phyloP scores from a whole-genome alignment of 2,797 vertebrate species.

The Sarcoramphus papa region DNA sequence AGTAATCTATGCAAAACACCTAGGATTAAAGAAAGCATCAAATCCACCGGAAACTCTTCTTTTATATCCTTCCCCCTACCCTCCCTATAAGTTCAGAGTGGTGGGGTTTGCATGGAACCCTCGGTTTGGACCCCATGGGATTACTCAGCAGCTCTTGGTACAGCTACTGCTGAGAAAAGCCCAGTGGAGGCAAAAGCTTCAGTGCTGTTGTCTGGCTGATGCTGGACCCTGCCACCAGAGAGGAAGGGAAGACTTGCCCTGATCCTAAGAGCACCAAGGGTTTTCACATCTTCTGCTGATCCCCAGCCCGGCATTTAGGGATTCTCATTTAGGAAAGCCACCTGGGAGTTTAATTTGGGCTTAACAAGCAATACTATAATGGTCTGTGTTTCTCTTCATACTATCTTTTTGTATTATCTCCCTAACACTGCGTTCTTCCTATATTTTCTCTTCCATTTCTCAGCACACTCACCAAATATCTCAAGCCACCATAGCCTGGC shows the following conservation, averaged over 20 bases:
- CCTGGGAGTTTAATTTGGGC: background rate
- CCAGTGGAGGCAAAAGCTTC: accelerated
- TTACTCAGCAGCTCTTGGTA: background rate
- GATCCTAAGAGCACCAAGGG: background rate
- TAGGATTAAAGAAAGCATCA: background rate
- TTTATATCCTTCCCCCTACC: background rate
- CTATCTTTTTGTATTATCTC: background rate
- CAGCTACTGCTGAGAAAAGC: background rate
- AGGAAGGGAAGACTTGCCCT: background rate
- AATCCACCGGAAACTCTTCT: background rate
- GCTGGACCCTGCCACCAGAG: background rate
- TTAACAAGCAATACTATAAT: background rate
- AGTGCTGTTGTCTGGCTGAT: background rate
- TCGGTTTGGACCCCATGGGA: background rate
- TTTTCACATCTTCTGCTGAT: background rate
- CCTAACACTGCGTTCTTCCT: background rate
- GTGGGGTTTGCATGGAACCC: background rate
- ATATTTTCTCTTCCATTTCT: background rate
- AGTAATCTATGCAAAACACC: background rate
- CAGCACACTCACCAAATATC: background rate
- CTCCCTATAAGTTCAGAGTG: background rate
- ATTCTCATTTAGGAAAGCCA: background rate
- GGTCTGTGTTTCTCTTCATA: background rate
- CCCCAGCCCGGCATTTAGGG: background rate
- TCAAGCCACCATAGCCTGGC: background rate